A percentile compares a stretch with the other conserved stretches of the same genome.
Evolutionary conservation across 1,140 invertebrate species (phyloP).

Genomic region (Nymphalis io): DNA sequence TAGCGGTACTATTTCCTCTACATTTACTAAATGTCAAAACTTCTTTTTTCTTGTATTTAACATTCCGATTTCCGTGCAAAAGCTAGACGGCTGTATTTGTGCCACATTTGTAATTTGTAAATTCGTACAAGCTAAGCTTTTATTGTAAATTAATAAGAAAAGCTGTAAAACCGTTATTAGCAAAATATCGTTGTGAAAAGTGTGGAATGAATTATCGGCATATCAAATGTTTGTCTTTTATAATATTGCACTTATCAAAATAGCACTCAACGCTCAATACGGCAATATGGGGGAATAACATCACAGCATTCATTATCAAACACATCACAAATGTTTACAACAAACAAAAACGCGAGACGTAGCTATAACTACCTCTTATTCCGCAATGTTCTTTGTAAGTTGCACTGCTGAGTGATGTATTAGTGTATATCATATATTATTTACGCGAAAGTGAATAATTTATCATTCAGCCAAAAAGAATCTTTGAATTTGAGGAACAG

Average conservation of each 20-base stretch:
- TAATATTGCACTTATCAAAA: conserved; percentile 42
- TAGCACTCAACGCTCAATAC: conserved; percentile 22
- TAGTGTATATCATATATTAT: background rate
- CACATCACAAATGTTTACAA: background rate
- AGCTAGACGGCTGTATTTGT: conserved; percentile 8
- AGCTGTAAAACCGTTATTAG: conserved; percentile 44
- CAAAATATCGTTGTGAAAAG: conserved; percentile 69
- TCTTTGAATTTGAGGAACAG: conserved; percentile 15
- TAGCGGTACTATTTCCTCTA: conserved; percentile 30
- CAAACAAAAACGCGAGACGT: background rate
- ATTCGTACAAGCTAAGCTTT: conserved; percentile 58
- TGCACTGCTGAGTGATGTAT: background rate
- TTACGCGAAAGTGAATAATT: background rate
- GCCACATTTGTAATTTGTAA: conserved; percentile 8
- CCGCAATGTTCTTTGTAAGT: background rate
- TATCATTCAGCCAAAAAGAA: background rate
- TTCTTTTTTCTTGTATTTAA: no score
- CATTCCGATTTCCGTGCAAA: background rate
- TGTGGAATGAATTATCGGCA: conserved; percentile 66
- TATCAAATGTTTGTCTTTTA: conserved; percentile 48
- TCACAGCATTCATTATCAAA: conserved; percentile 33
- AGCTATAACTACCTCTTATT: background rate
- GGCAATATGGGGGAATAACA: conserved; percentile 22
- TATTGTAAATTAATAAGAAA: conserved; percentile 56
- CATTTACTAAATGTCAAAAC: conserved; percentile 33